phyloP scores from a whole-genome alignment of 2,113 vertebrate genomes.

The Elachura formosa region DNA sequence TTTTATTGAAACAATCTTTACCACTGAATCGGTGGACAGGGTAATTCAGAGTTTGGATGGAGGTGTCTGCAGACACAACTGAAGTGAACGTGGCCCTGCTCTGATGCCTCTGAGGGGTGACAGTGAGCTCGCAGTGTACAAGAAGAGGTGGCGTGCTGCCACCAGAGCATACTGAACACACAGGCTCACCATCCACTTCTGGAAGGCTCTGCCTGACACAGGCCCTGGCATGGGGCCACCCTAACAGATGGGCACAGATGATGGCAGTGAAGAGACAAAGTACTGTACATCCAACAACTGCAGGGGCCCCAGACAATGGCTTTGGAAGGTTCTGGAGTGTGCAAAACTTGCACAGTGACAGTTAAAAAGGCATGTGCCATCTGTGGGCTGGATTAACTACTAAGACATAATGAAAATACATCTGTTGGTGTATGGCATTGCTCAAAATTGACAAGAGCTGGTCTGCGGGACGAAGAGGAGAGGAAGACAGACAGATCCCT shows the following conservation, averaged over 20 bases:
- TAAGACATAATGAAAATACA: background rate
- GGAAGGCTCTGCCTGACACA: slow-evolving; percentile 14
- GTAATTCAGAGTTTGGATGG: background rate
- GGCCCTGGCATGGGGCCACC: slow-evolving; percentile 15
- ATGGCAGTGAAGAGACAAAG: slow-evolving; percentile 19
- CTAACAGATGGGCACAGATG: slow-evolving; percentile 55
- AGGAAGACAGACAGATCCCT: background rate
- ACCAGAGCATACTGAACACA: background rate
- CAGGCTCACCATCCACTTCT: background rate
- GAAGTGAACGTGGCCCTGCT: background rate
- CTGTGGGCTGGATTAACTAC: slow-evolving; percentile 39
- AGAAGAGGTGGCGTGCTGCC: background rate
- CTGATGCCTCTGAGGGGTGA: background rate
- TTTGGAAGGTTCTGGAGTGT: background rate
- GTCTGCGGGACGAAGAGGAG: background rate
- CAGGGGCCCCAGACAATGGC: background rate
- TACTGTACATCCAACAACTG: slow-evolving; percentile 3
- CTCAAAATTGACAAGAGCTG: background rate
- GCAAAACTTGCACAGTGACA: background rate
- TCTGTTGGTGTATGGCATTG: background rate
- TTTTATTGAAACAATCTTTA: background rate
- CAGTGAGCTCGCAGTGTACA: background rate
- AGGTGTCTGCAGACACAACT: background rate
- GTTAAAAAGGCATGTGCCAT: slow-evolving; percentile 9
- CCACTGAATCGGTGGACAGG: background rate